phyloP scores from a whole-genome alignment of 2,888 invertebrate species.

The Drosophila fulvimacula region DNA sequence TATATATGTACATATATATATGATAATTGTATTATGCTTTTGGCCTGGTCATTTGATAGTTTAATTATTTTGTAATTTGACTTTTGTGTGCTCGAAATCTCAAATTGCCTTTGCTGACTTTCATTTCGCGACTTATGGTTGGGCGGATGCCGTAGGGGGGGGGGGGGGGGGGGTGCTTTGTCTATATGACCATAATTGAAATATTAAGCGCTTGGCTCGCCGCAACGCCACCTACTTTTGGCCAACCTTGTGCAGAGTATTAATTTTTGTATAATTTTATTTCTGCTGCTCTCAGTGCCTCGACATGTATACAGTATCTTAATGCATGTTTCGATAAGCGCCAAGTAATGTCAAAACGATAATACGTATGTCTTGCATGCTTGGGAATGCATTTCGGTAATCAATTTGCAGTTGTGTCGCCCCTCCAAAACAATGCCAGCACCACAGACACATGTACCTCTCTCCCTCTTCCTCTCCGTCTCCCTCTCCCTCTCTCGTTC shows the following conservation, averaged over 20 bases:
- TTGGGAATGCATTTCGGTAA: conserved; percentile 58
- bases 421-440: conserved; percentile 17
- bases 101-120: conserved; percentile 73
- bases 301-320: conserved; percentile 1
- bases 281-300: conserved; percentile 14
- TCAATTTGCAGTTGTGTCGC: conserved; percentile 29
- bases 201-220: conserved; percentile 44
- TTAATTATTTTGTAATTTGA: conserved; percentile 70
- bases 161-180: background rate
- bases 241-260: conserved; percentile 69
- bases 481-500: background rate
- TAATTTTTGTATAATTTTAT: conserved; percentile 30
- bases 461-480: background rate
- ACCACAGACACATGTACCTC: conserved; percentile 24
- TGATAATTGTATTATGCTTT: conserved; percentile 13
- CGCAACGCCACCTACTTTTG: conserved; percentile 70
- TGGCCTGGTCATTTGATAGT: conserved; percentile 50
- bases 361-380: conserved; percentile 14
- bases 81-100: conserved; percentile 45
- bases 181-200: conserved; percentile 34
- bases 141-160: background rate
- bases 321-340: conserved; percentile 31
- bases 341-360: conserved; percentile 21
- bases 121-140: conserved; percentile 44
- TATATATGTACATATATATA: background rate